Evolutionary conservation across 2,113 vertebrate species (phyloP).

Genomic region (Caracal caracal): DNA sequence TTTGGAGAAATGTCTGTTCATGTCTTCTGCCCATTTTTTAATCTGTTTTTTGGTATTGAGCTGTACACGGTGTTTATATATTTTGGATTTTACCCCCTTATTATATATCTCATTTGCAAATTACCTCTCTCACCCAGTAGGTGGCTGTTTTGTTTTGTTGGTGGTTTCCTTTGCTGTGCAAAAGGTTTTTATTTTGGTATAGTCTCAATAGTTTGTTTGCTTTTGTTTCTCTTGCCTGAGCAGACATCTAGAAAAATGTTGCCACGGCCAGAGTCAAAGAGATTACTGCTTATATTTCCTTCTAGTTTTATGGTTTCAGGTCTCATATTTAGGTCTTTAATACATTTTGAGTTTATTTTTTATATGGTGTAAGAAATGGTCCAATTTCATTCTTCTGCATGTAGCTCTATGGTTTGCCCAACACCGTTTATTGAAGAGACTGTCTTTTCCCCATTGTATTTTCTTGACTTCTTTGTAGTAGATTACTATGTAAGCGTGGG

Average conservation of each 20-base stretch:
- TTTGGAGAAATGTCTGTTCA: neutral
- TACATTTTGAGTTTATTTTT: neutral
- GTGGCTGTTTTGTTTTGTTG: neutral
- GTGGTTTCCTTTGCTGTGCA: neutral
- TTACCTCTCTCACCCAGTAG: neutral
- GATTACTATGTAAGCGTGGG: neutral
- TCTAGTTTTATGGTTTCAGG: neutral
- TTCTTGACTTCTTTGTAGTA: neutral
- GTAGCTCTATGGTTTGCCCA: neutral
- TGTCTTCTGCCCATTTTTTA: neutral
- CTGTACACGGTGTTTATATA: neutral
- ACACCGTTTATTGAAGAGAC: neutral
- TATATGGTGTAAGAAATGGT: neutral
- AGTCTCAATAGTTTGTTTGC: neutral
- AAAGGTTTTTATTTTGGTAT: neutral
- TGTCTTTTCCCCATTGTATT: neutral
- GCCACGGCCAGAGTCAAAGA: neutral
- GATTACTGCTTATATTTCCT: neutral
- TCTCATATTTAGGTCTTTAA: neutral
- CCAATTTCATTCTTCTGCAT: neutral
- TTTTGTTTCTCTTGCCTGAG: neutral
- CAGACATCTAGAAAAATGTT: neutral
- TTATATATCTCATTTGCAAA: neutral
- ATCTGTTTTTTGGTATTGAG: neutral
- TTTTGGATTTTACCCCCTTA: neutral